Base-by-base conservation (phyloP, 2,888 invertebrate species). In the Xanthorhoe designata region DNA sequence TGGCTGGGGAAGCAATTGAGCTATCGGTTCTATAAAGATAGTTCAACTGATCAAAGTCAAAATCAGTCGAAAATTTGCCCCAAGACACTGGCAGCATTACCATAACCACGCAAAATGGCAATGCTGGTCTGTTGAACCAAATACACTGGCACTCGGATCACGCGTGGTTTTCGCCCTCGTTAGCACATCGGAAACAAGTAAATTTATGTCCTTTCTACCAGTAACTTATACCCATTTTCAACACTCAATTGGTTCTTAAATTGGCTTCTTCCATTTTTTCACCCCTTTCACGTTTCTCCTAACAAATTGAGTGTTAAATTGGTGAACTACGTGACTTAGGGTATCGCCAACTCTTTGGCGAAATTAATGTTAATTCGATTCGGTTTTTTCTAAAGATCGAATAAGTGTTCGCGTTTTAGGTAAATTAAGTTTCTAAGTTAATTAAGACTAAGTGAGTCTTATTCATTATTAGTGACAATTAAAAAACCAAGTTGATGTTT, bases 261-360 rank as follows among this genome's bases (percentile, higher is more conserved):
- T 78, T 71, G 68, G 69, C 68, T 60, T 15, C 32, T 63, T 69
- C 47, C 62, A 58, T 66, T 79, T 80, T 83, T 82, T 78, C 77
- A 78, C 81, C 78, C 82, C 75, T 76, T 73, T 72, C 69, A 76
- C 73, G 70, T 73, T 70, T 69, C 76, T 74, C 70, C 18, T 79
- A 75, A 82, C 82, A 88, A 91, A 91, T 91, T 90, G 86, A 80
- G 83, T 89, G 91, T 85, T 85, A 91, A 91, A 91, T 90, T 89
- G 85, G 79, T 70, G 61, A 61, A 76, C 77, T 84, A 90, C 90
- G 91, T 90, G 90, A 91, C 55, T 56, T 42, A 19, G 56, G 52
- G 47, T 58, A 53, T 47, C 52, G 35, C 45, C 51, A 51, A 49
- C 55, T 65, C 61, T 32, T 49, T 19, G 32, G 24, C 32, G 18